phyloP scores from a whole-genome alignment of 2,888 invertebrate genomes.

The Drosophila ustulata region DNA sequence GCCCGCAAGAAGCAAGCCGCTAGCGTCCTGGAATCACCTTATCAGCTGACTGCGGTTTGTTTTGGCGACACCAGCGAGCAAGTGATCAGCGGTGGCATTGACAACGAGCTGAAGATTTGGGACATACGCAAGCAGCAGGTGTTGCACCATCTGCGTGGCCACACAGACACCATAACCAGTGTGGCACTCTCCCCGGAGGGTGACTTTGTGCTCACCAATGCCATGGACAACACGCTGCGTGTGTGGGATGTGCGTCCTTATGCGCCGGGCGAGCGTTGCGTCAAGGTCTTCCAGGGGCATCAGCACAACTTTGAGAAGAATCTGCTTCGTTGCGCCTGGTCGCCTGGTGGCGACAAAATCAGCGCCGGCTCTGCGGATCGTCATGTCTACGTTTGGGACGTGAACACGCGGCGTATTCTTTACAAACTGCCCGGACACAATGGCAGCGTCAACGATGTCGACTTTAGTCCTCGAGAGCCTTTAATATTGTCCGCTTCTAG shows the following conservation, averaged over 20 bases:
- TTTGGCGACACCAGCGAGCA: slow-evolving; percentile 99
- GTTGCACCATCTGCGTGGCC: slow-evolving; percentile 94
- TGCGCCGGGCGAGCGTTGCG: slow-evolving; percentile 96
- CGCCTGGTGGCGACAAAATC: slow-evolving; percentile 94
- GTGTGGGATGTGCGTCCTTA: slow-evolving; percentile 99
- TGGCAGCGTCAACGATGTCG: slow-evolving; percentile 98
- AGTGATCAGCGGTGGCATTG: slow-evolving; percentile 97
- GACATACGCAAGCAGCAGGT: slow-evolving; percentile 94
- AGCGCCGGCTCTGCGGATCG: slow-evolving; percentile 97
- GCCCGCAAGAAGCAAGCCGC: slow-evolving; percentile 93
- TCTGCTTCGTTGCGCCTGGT: slow-evolving; percentile 96
- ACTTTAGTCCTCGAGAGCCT: slow-evolving; percentile 97
- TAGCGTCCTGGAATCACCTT: slow-evolving; percentile 89
- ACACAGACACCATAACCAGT: slow-evolving; percentile 97
- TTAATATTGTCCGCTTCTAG: slow-evolving; percentile 97
- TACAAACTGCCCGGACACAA: slow-evolving; percentile 99
- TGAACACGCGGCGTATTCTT: slow-evolving; percentile 94
- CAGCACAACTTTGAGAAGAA: slow-evolving; percentile 99
- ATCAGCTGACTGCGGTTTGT: slow-evolving; percentile 93
- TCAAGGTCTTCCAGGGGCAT: slow-evolving; percentile 96
- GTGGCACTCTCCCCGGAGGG: slow-evolving; percentile 88
- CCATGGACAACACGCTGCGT: slow-evolving; percentile 97
- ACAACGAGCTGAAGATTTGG: slow-evolving; percentile 99
- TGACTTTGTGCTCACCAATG: slow-evolving; percentile 96
- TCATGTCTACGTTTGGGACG: slow-evolving; percentile 98